Conservation (phyloP, 2,113 vertebrate genomes). For the Hippocampus zosterae region DNA sequence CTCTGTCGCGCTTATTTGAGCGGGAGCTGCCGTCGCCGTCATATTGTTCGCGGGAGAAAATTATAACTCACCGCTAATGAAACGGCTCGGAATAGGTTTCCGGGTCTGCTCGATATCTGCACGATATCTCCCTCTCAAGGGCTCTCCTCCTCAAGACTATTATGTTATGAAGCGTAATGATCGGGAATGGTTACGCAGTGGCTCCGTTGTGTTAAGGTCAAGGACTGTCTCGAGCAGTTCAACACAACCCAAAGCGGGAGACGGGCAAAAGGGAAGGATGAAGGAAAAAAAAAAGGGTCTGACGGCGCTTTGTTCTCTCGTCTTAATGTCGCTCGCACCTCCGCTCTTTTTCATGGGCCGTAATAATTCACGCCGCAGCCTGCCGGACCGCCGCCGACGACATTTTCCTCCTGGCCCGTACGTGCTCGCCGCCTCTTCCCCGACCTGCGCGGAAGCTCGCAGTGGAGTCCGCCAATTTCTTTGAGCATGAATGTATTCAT, state of each 20-base stretch:
- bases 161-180: conserved; percentile 53
- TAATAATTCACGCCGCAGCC: conserved; percentile 46
- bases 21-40: not conserved
- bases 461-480: not conserved
- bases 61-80: not conserved
- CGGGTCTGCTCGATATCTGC: conserved; percentile 37
- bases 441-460: not conserved
- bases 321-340: conserved; percentile 46
- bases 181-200: conserved; percentile 45
- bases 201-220: conserved; percentile 62
- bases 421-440: not conserved
- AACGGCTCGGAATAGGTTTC: not conserved
- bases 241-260: conserved; percentile 26
- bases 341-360: conserved; percentile 28
- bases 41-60: not conserved
- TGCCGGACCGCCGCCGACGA: conserved; percentile 38
- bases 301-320: conserved; percentile 57
- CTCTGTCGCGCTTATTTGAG: not conserved
- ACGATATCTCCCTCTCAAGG: conserved; percentile 43
- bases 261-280: conserved; percentile 16
- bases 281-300: not conserved
- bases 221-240: conserved; percentile 57
- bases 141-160: conserved; percentile 48
- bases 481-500: not conserved
- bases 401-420: not conserved